These are phyloP conservation scores for Xiphophorus maculatus DNA, from an alignment of 2,113 vertebrate genomes.

Conservation along the genomic window DNA sequence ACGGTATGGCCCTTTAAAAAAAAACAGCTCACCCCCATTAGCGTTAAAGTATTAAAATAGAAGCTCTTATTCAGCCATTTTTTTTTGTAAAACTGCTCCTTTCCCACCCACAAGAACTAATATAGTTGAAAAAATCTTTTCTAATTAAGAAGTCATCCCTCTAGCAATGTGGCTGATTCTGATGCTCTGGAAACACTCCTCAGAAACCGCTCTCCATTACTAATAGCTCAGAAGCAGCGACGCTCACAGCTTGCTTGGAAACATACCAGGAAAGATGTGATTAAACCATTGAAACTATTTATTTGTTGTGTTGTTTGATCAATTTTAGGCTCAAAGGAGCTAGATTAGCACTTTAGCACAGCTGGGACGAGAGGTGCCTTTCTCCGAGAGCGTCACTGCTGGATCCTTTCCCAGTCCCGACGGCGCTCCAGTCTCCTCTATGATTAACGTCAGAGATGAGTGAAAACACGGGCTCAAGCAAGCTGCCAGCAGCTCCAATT, in stretches of 20 bases:
- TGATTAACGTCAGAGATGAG: constrained; percentile 42
- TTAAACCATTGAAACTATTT: constrained; percentile 49
- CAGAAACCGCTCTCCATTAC: constrained; percentile 33
- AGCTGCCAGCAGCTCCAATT: constrained; percentile 57
- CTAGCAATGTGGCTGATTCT: not conserved
- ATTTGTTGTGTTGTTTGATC: constrained; percentile 34
- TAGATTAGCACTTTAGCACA: constrained; percentile 36
- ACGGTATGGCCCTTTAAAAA: not conserved
- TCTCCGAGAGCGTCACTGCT: constrained; percentile 21
- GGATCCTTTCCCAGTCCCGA: constrained; percentile 52
- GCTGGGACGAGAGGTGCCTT: constrained; percentile 46
- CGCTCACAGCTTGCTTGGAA: constrained; percentile 40
- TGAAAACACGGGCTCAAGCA: constrained; percentile 41
- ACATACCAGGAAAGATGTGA: constrained; percentile 37
- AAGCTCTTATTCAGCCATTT: constrained; percentile 7
- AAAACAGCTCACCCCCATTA: not conserved
- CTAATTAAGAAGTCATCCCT: constrained; percentile 1
- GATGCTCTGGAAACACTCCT: constrained; percentile 18
- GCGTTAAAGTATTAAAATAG: constrained; percentile 15
- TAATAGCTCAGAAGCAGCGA: constrained; percentile 36
- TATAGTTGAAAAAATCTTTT: constrained; percentile 16
- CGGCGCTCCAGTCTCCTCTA: constrained; percentile 36
- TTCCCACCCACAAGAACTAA: not conserved
- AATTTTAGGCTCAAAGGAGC: constrained; percentile 33
- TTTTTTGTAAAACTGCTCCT: constrained; percentile 26